Evolutionary conservation across 2,797 vertebrate genomes (phyloP), one percentile per base, ranked within the genome.

Genomic region (Lutjanus argentimaculatus): DNA sequence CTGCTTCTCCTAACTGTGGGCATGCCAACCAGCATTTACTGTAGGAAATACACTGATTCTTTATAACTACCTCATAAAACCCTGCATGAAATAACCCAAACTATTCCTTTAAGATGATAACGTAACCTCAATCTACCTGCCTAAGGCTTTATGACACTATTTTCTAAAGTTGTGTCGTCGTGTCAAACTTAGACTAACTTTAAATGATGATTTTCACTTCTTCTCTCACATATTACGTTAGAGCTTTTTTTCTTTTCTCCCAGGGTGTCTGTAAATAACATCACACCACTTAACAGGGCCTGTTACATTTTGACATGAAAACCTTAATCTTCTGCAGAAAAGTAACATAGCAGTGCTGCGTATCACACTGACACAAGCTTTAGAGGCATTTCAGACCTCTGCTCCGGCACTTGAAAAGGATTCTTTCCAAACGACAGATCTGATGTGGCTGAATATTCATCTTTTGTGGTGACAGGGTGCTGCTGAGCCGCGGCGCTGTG

Each of bases 381-480:
- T 40, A 9, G 5, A 77, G 22, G 22, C 46, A 48, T 58, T 66
- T 48, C 1, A 0, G 42, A 46, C 25, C 21, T 72, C 43, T 61
- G 56, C 71, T 43, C 14, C 17, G 10, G 36, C 49, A 14, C 66
- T 61, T 55, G 8, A 67, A 67, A 65, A 17, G 7, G 46, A 52
- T 30, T 30, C 3, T 42, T 51, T 77, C 46, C 25, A 16, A 42
- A 77, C 52, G 49, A 72, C 55, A 25, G 57, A 63, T 81, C 30
- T 9, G 8, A 21, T 53, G 59, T n/a, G 57, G 22, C 58, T 75
- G 22, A 78, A 80, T 82, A 78, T 90, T 71, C 52, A 82, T 79
- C 68, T 66, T 78, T 42, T 46, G 62, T 43, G 65, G 59, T 53
- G 62, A 16, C 67, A 70, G 30, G 13, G 16, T 71, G 61, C 55